A percentile compares a stretch with the other conserved stretches of the same genome.
These are phyloP conservation scores for Aphis craccivora DNA, from an alignment of 1,140 invertebrate species.

Conservation along the genomic window DNA sequence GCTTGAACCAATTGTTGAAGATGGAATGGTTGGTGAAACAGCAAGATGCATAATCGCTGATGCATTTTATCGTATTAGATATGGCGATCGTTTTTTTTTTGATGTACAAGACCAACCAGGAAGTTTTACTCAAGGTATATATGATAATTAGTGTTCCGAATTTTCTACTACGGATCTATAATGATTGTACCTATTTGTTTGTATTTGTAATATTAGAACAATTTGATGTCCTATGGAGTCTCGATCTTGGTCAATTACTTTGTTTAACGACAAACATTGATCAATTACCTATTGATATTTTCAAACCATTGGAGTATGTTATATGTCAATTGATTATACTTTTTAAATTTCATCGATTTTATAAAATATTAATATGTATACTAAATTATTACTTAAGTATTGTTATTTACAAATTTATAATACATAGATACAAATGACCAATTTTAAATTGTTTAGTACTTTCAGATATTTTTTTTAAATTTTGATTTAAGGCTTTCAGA, in stretches of 20 bases:
- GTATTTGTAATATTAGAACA: neutral
- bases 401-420: neutral
- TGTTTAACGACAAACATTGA: neutral
- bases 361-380: neutral
- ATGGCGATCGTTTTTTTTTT: slow-evolving; percentile 82
- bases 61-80: slow-evolving; percentile 79
- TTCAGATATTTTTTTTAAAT: neutral
- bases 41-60: slow-evolving; percentile 84
- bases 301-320: neutral
- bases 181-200: neutral
- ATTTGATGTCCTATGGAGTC: neutral
- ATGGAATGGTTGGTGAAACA: slow-evolving; percentile 80
- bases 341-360: neutral
- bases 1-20: slow-evolving; percentile 72
- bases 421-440: neutral
- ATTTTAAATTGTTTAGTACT: neutral
- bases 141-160: neutral
- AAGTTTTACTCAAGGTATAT: slow-evolving; percentile 76
- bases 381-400: neutral
- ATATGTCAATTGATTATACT: neutral
- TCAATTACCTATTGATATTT: neutral
- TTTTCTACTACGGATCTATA: neutral
- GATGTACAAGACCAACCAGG: slow-evolving; percentile 75
- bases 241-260: neutral
- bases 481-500: neutral